These are phyloP conservation scores for Unio pictorum DNA, from an alignment of 2,888 invertebrate genomes.

Conservation along the genomic window DNA sequence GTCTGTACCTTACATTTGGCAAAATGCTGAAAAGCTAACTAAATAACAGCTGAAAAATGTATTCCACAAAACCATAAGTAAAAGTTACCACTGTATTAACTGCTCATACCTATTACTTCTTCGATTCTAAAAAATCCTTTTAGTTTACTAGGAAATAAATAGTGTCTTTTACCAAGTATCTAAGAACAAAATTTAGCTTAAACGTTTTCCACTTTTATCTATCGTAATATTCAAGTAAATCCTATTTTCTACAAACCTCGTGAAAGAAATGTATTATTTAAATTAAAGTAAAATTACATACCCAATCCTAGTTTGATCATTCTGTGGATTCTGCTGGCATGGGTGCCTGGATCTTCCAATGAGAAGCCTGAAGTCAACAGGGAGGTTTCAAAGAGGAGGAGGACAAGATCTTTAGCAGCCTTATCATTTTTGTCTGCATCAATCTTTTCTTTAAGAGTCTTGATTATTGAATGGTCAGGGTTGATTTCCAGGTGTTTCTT, in stretches of 20 bases:
- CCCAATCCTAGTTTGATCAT: constrained; percentile 98
- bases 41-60: too few species aligned
- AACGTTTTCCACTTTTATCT: too few species aligned
- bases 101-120: too few species aligned
- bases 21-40: too few species aligned
- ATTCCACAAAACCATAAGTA: too few species aligned
- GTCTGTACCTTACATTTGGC: too few species aligned
- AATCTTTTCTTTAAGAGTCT: constrained; percentile 90
- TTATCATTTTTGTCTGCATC: constrained; percentile 98
- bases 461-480: constrained; percentile 94
- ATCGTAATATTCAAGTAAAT: not conserved
- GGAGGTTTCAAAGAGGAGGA: constrained; percentile 95
- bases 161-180: too few species aligned
- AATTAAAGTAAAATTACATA: constrained; percentile 21
- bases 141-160: too few species aligned
- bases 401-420: constrained; percentile 96
- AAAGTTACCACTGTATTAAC: too few species aligned
- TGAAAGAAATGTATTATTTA: too few species aligned
- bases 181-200: too few species aligned
- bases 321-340: constrained; percentile 94
- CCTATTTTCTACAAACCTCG: not conserved
- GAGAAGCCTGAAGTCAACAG: constrained; percentile 96
- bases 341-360: constrained; percentile 89
- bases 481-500: constrained; percentile 99
- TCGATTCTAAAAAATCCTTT: too few species aligned